Percentiles rank a stretch among this genome's conserved stretches.
Conservation (phyloP, 2,888 invertebrate genomes). For the Drosophila melanosoma region DNA sequence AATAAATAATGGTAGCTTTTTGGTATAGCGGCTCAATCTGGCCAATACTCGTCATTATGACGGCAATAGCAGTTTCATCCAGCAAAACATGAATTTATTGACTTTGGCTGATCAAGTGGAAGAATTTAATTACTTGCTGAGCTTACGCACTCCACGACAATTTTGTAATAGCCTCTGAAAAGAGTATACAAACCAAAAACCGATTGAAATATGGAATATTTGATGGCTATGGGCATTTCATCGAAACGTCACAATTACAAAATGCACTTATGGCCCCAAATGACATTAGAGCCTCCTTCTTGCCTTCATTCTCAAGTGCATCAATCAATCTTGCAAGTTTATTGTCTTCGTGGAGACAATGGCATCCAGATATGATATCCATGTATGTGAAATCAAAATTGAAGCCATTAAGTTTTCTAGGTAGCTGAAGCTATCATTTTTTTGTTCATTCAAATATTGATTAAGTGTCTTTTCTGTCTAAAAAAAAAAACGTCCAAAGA, state of each 20-base stretch:
- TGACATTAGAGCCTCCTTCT: constrained; percentile 47
- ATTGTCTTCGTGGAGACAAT: constrained; percentile 54
- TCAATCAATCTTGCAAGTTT: constrained; percentile 64
- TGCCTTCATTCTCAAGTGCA: constrained; percentile 54
- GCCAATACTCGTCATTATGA: not conserved
- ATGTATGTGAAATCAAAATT: constrained; percentile 37
- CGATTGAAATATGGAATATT: constrained; percentile 41
- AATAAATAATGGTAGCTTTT: not conserved
- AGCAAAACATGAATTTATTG: not conserved
- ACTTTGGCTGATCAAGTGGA: not conserved
- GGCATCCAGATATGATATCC: constrained; percentile 27
- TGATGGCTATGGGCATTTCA: constrained; percentile 53
- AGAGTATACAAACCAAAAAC: constrained; percentile 4
- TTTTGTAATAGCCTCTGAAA: not conserved
- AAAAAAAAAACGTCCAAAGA: constrained; percentile 9
- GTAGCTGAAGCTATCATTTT: constrained; percentile 36
- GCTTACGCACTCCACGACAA: not conserved
- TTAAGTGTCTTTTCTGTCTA: constrained; percentile 19
- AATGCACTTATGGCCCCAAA: constrained; percentile 65
- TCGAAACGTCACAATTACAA: constrained; percentile 65
- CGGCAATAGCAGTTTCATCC: not conserved
- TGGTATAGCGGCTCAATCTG: not conserved
- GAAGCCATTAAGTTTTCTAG: constrained; percentile 47
- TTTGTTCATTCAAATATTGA: constrained; percentile 25
- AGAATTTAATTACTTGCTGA: not conserved